Evolutionary conservation across 2,113 vertebrate genomes (phyloP).

Genomic region (Pyxicephalus adspersus): DNA sequence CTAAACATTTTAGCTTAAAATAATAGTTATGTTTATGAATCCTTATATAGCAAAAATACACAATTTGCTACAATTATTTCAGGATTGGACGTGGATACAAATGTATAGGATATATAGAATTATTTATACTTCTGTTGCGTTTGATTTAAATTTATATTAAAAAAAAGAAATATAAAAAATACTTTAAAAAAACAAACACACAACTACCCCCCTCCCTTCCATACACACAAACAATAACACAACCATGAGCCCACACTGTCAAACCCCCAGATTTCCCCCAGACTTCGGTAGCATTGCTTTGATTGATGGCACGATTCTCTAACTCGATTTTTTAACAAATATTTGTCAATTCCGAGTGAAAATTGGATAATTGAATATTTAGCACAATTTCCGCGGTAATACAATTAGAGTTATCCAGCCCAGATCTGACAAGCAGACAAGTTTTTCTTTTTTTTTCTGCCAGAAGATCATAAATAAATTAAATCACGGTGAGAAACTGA

Average conservation of each 20-base stretch:
- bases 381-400: slow-evolving; percentile 59
- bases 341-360: slow-evolving; percentile 54
- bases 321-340: slow-evolving; percentile 69
- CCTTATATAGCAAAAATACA: no score
- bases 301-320: slow-evolving; percentile 55
- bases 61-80: no score
- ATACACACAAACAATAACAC: no score
- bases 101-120: no score
- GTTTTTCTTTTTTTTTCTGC: slow-evolving; percentile 37
- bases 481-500: background rate
- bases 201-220: background rate
- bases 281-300: slow-evolving; percentile 52
- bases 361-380: slow-evolving; percentile 61
- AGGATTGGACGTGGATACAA: no score
- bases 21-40: no score
- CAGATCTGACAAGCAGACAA: slow-evolving; percentile 65
- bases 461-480: slow-evolving; percentile 12
- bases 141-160: no score
- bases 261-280: slow-evolving; percentile 57
- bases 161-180: no score
- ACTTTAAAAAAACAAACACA: background rate
- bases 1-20: no score
- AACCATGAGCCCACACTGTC: background rate
- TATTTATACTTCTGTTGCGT: no score
- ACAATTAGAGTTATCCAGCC: slow-evolving; percentile 54